These are phyloP conservation scores for Diachasmimorpha longicaudata DNA, from an alignment of 1,140 invertebrate species.

Conservation along the genomic window DNA sequence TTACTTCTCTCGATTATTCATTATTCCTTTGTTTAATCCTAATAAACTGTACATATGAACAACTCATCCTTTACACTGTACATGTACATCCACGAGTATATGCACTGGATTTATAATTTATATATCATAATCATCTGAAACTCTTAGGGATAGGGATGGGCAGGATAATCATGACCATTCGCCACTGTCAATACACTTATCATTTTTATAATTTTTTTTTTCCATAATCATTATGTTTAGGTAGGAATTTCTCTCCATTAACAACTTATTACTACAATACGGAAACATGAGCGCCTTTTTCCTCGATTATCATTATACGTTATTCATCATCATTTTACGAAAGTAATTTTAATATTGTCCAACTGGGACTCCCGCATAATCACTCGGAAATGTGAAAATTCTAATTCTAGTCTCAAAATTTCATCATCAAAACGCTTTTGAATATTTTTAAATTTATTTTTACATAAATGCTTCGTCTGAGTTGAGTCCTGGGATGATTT, in stretches of 20 bases:
- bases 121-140: slow-evolving; percentile 1
- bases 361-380: slow-evolving; percentile 7
- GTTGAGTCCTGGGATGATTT: not conserved
- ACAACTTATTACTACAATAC: slow-evolving; percentile 8
- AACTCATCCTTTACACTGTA: slow-evolving; percentile 64
- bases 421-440: not conserved
- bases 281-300: slow-evolving; percentile 16
- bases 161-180: slow-evolving; percentile 32
- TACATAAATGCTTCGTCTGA: slow-evolving; percentile 6
- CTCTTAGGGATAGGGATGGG: slow-evolving; percentile 20
- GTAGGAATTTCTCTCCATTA: slow-evolving; percentile 6
- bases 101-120: slow-evolving; percentile 43
- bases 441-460: not conserved
- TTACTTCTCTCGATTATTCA: slow-evolving; percentile 40
- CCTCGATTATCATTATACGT: not conserved
- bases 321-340: not conserved
- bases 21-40: slow-evolving; percentile 40
- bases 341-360: slow-evolving; percentile 27
- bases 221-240: not conserved
- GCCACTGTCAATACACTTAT: slow-evolving; percentile 29
- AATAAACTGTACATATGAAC: slow-evolving; percentile 64
- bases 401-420: not conserved
- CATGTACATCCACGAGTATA: slow-evolving; percentile 56
- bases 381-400: not conserved
- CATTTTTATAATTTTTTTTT: slow-evolving; percentile 15